Evolutionary conservation across 2,888 invertebrate species (phyloP), one percentile per base, ranked within the genome.

Genomic region (Anthophora plumipes): DNA sequence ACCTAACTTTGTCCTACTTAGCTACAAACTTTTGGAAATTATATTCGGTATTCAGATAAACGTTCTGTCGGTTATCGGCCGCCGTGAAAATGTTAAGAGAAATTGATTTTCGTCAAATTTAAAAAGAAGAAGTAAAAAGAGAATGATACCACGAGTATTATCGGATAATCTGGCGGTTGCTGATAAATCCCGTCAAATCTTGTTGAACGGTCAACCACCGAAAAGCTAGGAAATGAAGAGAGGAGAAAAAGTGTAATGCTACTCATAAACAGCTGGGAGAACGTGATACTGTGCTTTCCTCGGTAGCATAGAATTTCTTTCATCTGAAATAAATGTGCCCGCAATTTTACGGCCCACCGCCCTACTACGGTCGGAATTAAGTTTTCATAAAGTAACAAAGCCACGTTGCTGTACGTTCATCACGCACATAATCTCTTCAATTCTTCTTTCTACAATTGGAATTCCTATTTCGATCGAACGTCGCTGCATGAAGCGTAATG

Each of bases 321-420:
- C 25, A 12, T 43, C 17, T 61, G 5, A 25, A 22, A 60, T 41
- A 60, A 61, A 61, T 43, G 17, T 46, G 25, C 0, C 11, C 7
- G 11, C 11, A 43, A 43, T 61, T 61, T 43, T 61, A 43, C 9
- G 22, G 22, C 41, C 5, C 14, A 22, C 7, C 17, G 25, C 2
- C 43, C 25, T 17, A 31, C 31, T n/a, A n/a, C 31, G 7, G 17
- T 0, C 11, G 11, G 61, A 61, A 61, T 61, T 61, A 46, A 61
- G 12, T 61, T 46, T 61, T 61, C 43, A 61, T 46, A 59, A 59
- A 59, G n/a, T 59, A 59, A 59, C 39, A 59, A 59, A 59, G 12
- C 57, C 20, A 6, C 39, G 17, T 20, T 12, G 37, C n/a, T 25
- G 11, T 17, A 17, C 43, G 61, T 61, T 61, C 43, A 25, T 46